Conservation (phyloP, 30 jellyfish, hydroid and myxozoan genomes). For the Aurelia sp. region DNA sequence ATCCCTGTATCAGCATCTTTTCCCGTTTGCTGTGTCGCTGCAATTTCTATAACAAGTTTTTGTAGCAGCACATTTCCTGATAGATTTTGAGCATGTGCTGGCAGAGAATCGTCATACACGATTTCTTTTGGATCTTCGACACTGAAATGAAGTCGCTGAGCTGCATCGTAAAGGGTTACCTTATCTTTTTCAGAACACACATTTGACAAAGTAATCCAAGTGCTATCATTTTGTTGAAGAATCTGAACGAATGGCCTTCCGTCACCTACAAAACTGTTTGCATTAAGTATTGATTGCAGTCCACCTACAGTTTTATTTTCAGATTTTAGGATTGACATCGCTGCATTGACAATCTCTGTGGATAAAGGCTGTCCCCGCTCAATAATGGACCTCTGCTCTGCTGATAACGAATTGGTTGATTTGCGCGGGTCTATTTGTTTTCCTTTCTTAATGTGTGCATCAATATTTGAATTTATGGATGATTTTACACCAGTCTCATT, state of each 20-base stretch:
- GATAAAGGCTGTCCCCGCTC: too few relatives aligned
- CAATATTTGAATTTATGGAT: too few relatives aligned
- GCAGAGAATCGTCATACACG: background rate
- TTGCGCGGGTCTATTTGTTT: background rate
- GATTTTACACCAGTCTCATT: too few relatives aligned
- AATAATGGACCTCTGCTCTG: too few relatives aligned
- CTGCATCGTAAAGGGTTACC: background rate
- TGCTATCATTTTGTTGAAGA: background rate
- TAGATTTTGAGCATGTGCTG: background rate
- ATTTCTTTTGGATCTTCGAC: background rate
- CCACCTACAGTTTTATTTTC: background rate
- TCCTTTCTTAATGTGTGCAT: background rate
- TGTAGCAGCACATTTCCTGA: background rate
- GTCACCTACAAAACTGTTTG: too few relatives aligned
- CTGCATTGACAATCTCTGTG: background rate
- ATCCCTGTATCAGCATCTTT: too few relatives aligned
- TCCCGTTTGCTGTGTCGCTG: background rate
- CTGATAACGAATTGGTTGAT: too few relatives aligned
- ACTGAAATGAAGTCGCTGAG: background rate
- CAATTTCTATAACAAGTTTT: background rate
- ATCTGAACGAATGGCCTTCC: conserved; percentile 2
- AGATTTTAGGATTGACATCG: background rate
- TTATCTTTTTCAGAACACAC: background rate
- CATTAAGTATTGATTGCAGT: background rate
- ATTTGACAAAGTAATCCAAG: background rate